Base-by-base conservation (phyloP, 1,140 invertebrate genomes). In the Macrobrachium nipponense region DNA sequence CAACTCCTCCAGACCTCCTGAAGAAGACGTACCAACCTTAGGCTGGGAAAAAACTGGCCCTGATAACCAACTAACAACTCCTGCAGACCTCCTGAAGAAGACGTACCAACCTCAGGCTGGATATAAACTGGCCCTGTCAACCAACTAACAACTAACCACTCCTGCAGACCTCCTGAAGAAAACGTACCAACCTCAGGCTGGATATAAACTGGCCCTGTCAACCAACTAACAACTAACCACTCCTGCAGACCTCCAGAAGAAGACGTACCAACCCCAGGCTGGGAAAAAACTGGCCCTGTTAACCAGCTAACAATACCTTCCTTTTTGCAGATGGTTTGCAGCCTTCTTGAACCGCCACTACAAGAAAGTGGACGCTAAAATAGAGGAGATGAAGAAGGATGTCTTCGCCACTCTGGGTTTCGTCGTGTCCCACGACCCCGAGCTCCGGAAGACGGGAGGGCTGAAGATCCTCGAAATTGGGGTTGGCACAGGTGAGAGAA, bases 391-490 rank as follows among this genome's bases (percentile, higher is more conserved):
- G 59, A 86, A 86, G 83, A 80, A 23, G 36, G 68, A 73, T 5
- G 17, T 73, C 18, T 79, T 86, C 58, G 12, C 64, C 15, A 8
- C 20, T 2, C 14, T 86, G 51, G n/a, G 17, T 2, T 17, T 68
- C 7, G 23, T 8, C 51, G 58, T 73, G 7, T 86, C 83, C 5
- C 78, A 72, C 18, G 83, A 86, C 77, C 83, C 83, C 0, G 64
- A 80, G 12, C 68, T 86, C 23, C 51, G 78, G 77, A 86, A 75
- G 36, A 15, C 27, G 7, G 73, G 73, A 1, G 77, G 66, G 5
- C 43, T 86, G 58, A 79, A 62, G 83, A 72, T 86, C 20, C 83
- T 86, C 5, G 83, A 86, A 36, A 80, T 86, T 17, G 83, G 83
- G 12, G 83, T 80, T 12, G 83, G 83, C 51, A 80, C 77, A 61